Base-by-base conservation (phyloP, 2,113 vertebrate genomes). In the Zonotrichia leucophrys region DNA sequence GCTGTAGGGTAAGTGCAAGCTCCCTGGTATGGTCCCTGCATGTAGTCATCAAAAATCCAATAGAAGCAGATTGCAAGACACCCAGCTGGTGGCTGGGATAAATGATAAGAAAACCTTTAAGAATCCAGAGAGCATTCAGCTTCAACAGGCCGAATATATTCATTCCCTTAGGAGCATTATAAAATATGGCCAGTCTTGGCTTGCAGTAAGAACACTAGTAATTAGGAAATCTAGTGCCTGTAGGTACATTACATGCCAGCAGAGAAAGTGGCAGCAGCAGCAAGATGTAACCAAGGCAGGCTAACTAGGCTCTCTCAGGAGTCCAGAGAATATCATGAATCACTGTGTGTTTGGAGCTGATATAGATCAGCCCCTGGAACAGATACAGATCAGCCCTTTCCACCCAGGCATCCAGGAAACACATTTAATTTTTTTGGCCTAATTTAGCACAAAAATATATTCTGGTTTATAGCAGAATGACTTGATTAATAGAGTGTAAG, bases 241-340 rank as follows among this genome's bases (percentile, higher is more conserved):
- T 58, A 86, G 79, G 64, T 77, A 39, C 30, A 42, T 86, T 80
- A 58, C n/a, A 46, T 50, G 85, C 75, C 85, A 88, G 75, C 79
- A 88, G 20, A 83, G 79, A 92, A 95, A 90, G 75, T 63, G 76
- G 55, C 88, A 90, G 90, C 70, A 83, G 81, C 67, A 79, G 80
- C 72, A 88, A 88, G 83, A 90, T 58, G 75, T 66, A 87, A 79
- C 59, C 62, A 64, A 18, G 49, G 70, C 79, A 50, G 78, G 63
- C 79, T 92, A 79, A 73, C 82, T 20, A 73, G 55, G 37, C 62
- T 73, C 58, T 83, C 44, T 62, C 58, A 50, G 72, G 70, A 92
- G 72, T 53, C 62, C 75, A 73, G 58, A 85, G 69, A 93, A 69
- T 7, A 66, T 63, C 73, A 68, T 85, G 67, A 91, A 86, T 87